Conservation (phyloP, 2,113 vertebrate species). For the Bombycilla garrulus region DNA sequence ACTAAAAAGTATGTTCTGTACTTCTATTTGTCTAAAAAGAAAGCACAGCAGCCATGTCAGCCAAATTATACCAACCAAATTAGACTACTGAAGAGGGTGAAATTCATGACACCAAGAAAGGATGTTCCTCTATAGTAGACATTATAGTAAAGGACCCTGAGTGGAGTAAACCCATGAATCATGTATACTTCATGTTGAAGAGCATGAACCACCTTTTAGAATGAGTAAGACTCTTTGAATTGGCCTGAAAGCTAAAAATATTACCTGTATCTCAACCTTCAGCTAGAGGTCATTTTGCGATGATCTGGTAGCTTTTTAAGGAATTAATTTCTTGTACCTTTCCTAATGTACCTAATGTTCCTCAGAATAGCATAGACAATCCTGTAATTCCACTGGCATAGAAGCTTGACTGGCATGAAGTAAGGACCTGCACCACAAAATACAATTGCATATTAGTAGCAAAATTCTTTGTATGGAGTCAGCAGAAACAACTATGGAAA, state of each 20-base stretch:
- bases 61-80: not conserved
- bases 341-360: not conserved
- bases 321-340: not conserved
- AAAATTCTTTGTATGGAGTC: not conserved
- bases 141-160: not conserved
- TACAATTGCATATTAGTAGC: not conserved
- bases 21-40: not conserved
- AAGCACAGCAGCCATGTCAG: not conserved
- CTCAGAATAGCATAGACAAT: not conserved
- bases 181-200: not conserved
- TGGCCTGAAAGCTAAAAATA: not conserved
- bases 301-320: not conserved
- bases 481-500: constrained; percentile 19
- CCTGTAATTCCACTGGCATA: not conserved
- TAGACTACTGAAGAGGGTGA: not conserved
- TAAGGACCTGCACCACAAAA: not conserved
- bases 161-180: not conserved
- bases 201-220: not conserved
- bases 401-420: not conserved
- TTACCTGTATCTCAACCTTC: not conserved
- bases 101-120: not conserved
- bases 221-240: not conserved
- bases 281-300: not conserved
- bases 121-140: not conserved
- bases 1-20: not conserved